These are phyloP conservation scores for Drepana arcuata DNA, from an alignment of 1,140 invertebrate species.

Conservation along the genomic window DNA sequence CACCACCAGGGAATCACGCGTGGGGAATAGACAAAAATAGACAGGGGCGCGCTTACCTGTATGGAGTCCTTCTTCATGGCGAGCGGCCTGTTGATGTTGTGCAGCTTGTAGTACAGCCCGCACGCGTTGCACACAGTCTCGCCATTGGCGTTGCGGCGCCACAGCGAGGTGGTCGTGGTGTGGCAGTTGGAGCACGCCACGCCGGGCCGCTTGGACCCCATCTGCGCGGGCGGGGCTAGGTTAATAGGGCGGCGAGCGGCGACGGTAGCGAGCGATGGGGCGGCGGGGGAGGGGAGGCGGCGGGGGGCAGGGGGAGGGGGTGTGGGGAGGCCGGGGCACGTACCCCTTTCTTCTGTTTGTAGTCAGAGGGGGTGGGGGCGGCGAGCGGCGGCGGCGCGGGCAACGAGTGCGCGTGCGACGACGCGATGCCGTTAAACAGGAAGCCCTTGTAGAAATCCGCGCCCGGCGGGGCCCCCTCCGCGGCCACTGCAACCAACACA, in stretches of 20 bases:
- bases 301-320: constrained; percentile 5
- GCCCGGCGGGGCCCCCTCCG: constrained; percentile 79
- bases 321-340: constrained; percentile 32
- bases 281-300: constrained; percentile 2
- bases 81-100: constrained; percentile 87
- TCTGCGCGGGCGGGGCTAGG: constrained; percentile 57
- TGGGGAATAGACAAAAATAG: background rate
- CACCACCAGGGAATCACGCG: too few relatives aligned
- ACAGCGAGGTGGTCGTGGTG: constrained; percentile 89
- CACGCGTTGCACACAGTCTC: constrained; percentile 96
- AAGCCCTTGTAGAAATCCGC: constrained; percentile 87
- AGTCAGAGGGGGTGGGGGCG: constrained; percentile 54
- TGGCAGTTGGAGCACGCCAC: constrained; percentile 93
- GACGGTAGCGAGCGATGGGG: constrained; percentile 18
- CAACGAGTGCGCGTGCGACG: constrained; percentile 70
- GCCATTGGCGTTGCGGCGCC: constrained; percentile 89
- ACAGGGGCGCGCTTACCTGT: constrained; percentile 69
- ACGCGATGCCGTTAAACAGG: constrained; percentile 68
- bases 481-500: constrained; percentile 86
- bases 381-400: constrained; percentile 57
- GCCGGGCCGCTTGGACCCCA: constrained; percentile 83
- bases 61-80: constrained; percentile 98
- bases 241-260: constrained; percentile 16
- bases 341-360: constrained; percentile 66
- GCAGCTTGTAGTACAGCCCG: constrained; percentile 93